Percentiles rank a stretch among this genome's conserved stretches.
phyloP scores from a whole-genome alignment of 2,888 invertebrate species.

The Zhuqinia jingwanae region DNA sequence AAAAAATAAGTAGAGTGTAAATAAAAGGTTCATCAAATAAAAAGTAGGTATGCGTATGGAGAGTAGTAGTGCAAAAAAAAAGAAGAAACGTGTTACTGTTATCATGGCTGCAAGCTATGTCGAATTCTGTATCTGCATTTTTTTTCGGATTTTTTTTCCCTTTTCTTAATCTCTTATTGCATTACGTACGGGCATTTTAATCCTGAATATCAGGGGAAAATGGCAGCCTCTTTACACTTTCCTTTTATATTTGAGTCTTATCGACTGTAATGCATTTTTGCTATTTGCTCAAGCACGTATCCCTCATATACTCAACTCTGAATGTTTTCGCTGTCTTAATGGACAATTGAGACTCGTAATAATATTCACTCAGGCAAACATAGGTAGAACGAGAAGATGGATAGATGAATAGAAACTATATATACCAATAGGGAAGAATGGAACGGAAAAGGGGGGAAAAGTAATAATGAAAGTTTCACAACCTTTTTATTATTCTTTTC shows the following conservation, averaged over 20 bases:
- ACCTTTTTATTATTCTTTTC: slow-evolving; percentile 41
- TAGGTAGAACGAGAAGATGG: neutral
- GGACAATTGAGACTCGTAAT: neutral
- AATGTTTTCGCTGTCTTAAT: neutral
- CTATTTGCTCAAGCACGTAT: slow-evolving; percentile 20
- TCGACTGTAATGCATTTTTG: slow-evolving; percentile 17
- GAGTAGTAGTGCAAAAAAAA: too few relatives aligned
- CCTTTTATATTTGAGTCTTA: neutral
- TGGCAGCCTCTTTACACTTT: neutral
- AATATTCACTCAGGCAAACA: neutral
- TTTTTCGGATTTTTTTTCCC: too few relatives aligned
- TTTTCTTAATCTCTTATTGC: slow-evolving; percentile 19
- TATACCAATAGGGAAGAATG: neutral
- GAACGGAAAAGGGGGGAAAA: slow-evolving; percentile 37
- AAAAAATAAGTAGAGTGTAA: slow-evolving; percentile 39
- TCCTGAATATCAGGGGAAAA: neutral
- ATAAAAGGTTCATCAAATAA: slow-evolving; percentile 52
- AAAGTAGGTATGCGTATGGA: neutral
- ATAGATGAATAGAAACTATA: neutral
- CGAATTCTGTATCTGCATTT: slow-evolving; percentile 21
- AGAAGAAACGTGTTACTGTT: neutral
- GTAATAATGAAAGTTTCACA: slow-evolving; percentile 64
- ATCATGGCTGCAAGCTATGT: neutral
- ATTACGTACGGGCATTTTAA: neutral
- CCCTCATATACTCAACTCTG: neutral